Conservation (phyloP, 2,113 vertebrate species). For the Prietella phreatophila region DNA sequence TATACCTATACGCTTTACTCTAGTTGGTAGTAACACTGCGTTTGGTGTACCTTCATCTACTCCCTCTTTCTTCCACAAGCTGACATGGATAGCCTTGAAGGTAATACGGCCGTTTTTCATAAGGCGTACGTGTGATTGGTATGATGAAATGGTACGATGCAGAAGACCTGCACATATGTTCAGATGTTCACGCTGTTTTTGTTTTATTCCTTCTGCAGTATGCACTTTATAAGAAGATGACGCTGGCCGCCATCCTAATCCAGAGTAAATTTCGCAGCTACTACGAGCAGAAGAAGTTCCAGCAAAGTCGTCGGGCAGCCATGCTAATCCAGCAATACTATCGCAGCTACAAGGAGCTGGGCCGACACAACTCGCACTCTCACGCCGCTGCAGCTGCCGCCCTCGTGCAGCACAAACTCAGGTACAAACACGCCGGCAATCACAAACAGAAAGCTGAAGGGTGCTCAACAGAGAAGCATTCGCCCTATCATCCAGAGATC, state of each 20-base stretch:
- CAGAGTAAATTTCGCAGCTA: slow-evolving; percentile 99
- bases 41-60: slow-evolving; percentile 4
- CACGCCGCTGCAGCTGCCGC: slow-evolving; percentile 68
- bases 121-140: background rate
- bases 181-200: background rate
- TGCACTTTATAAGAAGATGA: slow-evolving; percentile 99
- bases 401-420: slow-evolving; percentile 66
- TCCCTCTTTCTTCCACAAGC: slow-evolving; percentile 74
- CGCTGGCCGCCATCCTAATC: slow-evolving; percentile 98
- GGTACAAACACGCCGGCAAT: background rate
- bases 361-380: slow-evolving; percentile 80
- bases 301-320: slow-evolving; percentile 93
- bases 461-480: background rate
- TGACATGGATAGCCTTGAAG: slow-evolving; percentile 97
- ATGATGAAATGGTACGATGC: background rate
- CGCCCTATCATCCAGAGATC: background rate
- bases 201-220: slow-evolving; percentile 77
- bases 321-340: slow-evolving; percentile 99
- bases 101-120: slow-evolving; percentile 70
- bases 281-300: slow-evolving; percentile 94
- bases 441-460: background rate
- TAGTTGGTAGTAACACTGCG: slow-evolving; percentile 15
- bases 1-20: background rate
- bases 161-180: background rate
- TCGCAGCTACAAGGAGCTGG: slow-evolving; percentile 91